Evolutionary conservation across 2,888 invertebrate genomes (phyloP).

Genomic region (Scaeva pyrastri): DNA sequence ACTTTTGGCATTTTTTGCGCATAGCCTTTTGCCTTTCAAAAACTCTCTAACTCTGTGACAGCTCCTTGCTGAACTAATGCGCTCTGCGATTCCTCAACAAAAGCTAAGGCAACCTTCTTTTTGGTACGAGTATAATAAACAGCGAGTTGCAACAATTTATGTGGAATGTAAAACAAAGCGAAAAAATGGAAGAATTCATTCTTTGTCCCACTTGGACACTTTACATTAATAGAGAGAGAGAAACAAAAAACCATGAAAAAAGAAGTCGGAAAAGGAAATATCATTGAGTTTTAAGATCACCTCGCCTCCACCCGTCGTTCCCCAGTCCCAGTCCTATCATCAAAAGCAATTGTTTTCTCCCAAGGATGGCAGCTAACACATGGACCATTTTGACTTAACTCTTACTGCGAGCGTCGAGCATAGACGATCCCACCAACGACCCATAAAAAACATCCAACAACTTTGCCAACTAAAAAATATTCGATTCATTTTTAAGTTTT

Average conservation of each 20-base stretch:
- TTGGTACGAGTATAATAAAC: conserved; percentile 69
- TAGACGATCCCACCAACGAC: conserved; percentile 52
- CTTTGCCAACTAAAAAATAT: conserved; percentile 61
- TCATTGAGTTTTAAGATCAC: conserved; percentile 42
- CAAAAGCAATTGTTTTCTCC: conserved; percentile 67
- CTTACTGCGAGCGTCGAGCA: no score
- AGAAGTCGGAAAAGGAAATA: conserved; percentile 34
- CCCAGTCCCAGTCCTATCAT: conserved; percentile 36
- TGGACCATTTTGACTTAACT: conserved; percentile 47
- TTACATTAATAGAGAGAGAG: conserved; percentile 48
- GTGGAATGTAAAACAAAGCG: conserved; percentile 58
- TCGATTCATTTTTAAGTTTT: conserved; percentile 69
- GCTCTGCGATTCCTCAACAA: conserved; percentile 44
- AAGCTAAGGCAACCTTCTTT: conserved; percentile 28
- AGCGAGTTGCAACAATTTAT: conserved; percentile 62
- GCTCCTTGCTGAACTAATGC: conserved; percentile 61
- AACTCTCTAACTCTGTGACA: conserved; percentile 60
- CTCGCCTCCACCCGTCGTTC: conserved; percentile 18
- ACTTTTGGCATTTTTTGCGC: conserved; percentile 2
- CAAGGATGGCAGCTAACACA: conserved; percentile 65
- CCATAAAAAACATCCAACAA: conserved; percentile 68
- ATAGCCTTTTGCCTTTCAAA: conserved; percentile 50
- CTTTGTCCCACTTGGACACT: conserved; percentile 53
- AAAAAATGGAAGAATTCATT: conserved; percentile 43
- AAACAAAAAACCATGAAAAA: neutral